A percentile compares a stretch with the other conserved stretches of the same genome.
Evolutionary conservation across 2,888 invertebrate genomes (phyloP).

Genomic region (Pristionchus japonicus): DNA sequence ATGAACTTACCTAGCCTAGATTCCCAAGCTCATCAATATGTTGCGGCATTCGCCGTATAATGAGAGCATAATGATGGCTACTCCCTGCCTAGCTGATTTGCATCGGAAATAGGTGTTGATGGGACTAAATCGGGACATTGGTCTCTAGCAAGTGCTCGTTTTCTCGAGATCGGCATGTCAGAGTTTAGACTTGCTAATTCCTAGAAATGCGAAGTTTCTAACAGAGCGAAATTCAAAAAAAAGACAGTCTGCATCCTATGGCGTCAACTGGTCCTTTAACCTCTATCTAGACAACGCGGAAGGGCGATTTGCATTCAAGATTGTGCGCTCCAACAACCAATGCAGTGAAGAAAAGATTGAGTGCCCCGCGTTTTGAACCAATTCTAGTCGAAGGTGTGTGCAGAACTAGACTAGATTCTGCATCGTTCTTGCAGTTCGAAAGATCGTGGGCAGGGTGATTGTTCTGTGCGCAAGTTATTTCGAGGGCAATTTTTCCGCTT

Average conservation of each 20-base stretch:
- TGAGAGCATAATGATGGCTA: background rate
- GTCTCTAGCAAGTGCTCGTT: background rate
- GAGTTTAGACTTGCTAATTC: background rate
- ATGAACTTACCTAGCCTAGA: too few relatives aligned
- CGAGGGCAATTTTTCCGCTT: background rate
- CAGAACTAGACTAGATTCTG: background rate
- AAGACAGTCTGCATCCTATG: background rate
- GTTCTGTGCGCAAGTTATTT: background rate
- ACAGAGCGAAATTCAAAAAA: background rate
- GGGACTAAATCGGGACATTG: background rate
- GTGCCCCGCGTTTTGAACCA: background rate
- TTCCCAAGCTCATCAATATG: background rate
- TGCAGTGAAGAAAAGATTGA: background rate
- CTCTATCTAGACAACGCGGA: background rate
- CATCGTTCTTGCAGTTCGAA: background rate
- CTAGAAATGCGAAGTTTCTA: background rate
- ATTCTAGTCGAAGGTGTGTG: background rate
- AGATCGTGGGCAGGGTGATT: background rate
- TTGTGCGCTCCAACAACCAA: background rate
- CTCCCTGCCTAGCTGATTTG: slow-evolving; percentile 6
- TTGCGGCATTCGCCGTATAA: background rate
- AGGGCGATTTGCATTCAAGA: slow-evolving; percentile 3
- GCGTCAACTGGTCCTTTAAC: background rate
- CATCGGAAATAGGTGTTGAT: background rate
- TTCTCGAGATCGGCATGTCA: background rate